Conservation (phyloP, 2,113 vertebrate species). For the Mus musculus region DNA sequence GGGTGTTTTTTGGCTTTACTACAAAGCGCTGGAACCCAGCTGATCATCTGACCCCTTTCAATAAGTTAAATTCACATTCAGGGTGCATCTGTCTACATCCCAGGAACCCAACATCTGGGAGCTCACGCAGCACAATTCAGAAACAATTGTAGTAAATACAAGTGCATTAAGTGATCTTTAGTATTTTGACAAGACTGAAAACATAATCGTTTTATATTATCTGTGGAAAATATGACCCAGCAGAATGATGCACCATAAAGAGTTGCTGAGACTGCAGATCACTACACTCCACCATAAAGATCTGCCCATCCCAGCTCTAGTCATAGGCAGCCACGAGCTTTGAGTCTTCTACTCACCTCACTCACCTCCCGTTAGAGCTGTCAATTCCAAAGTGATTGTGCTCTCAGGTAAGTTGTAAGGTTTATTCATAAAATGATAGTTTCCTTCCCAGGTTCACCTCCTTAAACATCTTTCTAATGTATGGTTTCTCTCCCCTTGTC, state of each 20-base stretch:
- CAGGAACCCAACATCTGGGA: constrained; percentile 20
- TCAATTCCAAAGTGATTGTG: neutral
- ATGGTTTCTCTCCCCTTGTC: neutral
- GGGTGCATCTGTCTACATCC: neutral
- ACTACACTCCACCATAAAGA: neutral
- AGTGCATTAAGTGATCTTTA: neutral
- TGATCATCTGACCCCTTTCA: constrained; percentile 13
- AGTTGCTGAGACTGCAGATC: neutral
- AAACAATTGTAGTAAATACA: neutral
- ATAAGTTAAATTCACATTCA: constrained; percentile 47
- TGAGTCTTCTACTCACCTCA: neutral
- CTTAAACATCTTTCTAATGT: neutral
- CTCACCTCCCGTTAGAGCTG: neutral
- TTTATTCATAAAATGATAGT: neutral
- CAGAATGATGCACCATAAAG: neutral
- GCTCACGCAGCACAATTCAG: constrained; percentile 12
- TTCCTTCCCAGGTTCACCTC: neutral
- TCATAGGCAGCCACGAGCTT: neutral
- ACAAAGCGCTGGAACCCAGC: neutral
- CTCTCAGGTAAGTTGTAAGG: neutral
- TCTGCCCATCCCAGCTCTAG: neutral
- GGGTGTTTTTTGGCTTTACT: constrained; percentile 5
- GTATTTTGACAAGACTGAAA: neutral
- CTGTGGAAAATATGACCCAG: constrained; percentile 6
- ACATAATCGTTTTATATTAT: neutral